Conservation (phyloP, 2,113 vertebrate genomes). For the Petrocephalus microphthalmus region DNA sequence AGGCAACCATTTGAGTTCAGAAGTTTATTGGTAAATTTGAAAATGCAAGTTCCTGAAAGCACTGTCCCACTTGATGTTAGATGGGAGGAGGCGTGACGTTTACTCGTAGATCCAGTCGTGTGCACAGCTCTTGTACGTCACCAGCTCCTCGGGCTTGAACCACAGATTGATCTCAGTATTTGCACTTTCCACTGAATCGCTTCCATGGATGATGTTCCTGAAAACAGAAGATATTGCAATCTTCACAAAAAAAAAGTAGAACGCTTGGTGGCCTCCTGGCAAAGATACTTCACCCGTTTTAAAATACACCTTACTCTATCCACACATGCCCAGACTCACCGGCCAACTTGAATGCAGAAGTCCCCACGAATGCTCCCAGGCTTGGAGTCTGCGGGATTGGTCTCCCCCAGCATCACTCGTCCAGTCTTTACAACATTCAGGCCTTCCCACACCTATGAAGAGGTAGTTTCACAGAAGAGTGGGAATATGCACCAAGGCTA, state of each 20-base stretch:
- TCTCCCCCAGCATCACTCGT: constrained; percentile 90
- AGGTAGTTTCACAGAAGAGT: neutral
- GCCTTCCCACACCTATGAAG: constrained; percentile 85
- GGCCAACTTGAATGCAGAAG: constrained; percentile 89
- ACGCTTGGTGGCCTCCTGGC: neutral
- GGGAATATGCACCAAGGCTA: neutral
- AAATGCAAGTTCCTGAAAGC: neutral
- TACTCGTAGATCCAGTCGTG: constrained; percentile 79
- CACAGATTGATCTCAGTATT: constrained; percentile 81
- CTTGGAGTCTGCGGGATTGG: constrained; percentile 87
- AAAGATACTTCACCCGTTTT: no score
- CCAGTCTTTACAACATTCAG: constrained; percentile 81
- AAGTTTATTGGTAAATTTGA: neutral
- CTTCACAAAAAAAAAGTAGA: neutral
- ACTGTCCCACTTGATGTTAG: neutral
- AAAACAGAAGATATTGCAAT: neutral
- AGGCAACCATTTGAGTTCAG: neutral
- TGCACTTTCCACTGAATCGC: constrained; percentile 85
- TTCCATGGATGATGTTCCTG: constrained; percentile 97
- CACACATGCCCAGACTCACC: constrained; percentile 57
- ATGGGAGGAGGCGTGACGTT: neutral
- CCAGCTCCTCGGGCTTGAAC: constrained; percentile 79
- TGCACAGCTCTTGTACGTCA: constrained; percentile 64
- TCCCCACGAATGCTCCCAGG: constrained; percentile 95
- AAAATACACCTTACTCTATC: neutral